These are phyloP conservation scores for Clanis bilineata DNA, from an alignment of 2,888 invertebrate genomes.

Conservation along the genomic window DNA sequence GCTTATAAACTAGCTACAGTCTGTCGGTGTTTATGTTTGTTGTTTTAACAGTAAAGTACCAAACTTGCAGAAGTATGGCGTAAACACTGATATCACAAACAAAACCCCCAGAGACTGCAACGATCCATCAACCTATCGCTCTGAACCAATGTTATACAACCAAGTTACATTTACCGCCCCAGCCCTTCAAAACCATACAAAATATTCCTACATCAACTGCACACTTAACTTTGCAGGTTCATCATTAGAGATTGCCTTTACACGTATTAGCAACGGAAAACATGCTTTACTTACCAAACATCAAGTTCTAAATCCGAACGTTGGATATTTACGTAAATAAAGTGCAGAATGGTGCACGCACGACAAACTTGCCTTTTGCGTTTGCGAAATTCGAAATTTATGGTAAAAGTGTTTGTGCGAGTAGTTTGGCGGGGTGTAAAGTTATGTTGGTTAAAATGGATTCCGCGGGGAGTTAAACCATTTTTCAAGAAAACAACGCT, in stretches of 20 bases:
- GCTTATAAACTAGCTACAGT: too few relatives aligned
- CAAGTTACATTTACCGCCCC: constrained; percentile 42
- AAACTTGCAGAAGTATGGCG: background rate
- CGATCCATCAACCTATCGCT: constrained; percentile 67
- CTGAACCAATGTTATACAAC: constrained; percentile 26
- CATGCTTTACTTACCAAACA: constrained; percentile 28
- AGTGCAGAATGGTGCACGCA: constrained; percentile 20
- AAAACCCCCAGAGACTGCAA: constrained; percentile 54
- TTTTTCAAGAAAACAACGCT: constrained; percentile 62
- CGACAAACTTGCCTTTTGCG: constrained; percentile 18
- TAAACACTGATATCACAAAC: constrained; percentile 36
- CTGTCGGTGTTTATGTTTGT: background rate
- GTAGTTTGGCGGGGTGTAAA: constrained; percentile 16
- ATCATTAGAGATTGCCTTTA: constrained; percentile 45
- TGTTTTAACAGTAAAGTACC: background rate
- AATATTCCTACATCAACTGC: constrained; percentile 34
- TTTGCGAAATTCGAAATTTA: constrained; percentile 18
- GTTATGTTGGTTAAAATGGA: constrained; percentile 41
- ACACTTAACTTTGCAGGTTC: constrained; percentile 45
- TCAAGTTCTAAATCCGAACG: constrained; percentile 30
- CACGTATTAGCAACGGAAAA: constrained; percentile 34
- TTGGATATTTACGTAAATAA: background rate
- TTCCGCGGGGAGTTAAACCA: constrained; percentile 52
- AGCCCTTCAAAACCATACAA: constrained; percentile 21
- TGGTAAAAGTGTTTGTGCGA: constrained; percentile 24